Evolutionary conservation across 2,888 invertebrate genomes (phyloP).

Genomic region (Spodoptera littoralis): DNA sequence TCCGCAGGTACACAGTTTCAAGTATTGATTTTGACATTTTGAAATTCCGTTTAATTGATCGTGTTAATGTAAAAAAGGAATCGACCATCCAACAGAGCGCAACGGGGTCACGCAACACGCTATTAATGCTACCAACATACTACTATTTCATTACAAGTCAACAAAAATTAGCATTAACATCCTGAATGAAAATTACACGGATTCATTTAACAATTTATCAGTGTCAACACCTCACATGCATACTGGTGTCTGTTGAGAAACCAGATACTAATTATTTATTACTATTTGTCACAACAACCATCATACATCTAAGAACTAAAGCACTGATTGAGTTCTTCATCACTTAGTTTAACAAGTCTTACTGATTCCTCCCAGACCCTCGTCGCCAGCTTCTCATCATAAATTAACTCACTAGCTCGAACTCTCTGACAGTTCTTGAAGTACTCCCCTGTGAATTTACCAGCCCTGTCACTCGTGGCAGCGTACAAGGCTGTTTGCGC

Average conservation of each 20-base stretch:
- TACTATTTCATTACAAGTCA: slow-evolving; percentile 36
- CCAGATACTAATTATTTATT: neutral
- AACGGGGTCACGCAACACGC: slow-evolving; percentile 37
- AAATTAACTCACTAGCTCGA: slow-evolving; percentile 88
- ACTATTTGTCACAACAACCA: neutral
- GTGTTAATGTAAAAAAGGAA: slow-evolving; percentile 12
- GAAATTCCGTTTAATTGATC: slow-evolving; percentile 7
- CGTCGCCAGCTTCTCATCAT: slow-evolving; percentile 91
- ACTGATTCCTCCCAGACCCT: slow-evolving; percentile 94
- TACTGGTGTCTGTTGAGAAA: neutral
- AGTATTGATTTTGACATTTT: slow-evolving; percentile 13
- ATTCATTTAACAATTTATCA: slow-evolving; percentile 27
- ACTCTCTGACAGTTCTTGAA: slow-evolving; percentile 92
- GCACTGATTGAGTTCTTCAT: slow-evolving; percentile 90
- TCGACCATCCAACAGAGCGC: slow-evolving; percentile 18
- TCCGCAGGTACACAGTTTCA: neutral
- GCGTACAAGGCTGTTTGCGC: slow-evolving; percentile 94
- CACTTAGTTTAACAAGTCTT: slow-evolving; percentile 90
- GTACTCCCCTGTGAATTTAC: slow-evolving; percentile 92
- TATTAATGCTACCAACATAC: slow-evolving; percentile 19
- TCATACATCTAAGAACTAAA: slow-evolving; percentile 40
- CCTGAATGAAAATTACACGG: slow-evolving; percentile 48
- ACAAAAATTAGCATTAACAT: slow-evolving; percentile 33
- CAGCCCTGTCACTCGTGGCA: slow-evolving; percentile 92
- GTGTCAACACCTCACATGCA: neutral